A percentile compares a stretch with the other conserved stretches of the same genome.
Evolutionary conservation across 2,888 invertebrate genomes (phyloP).

Genomic region (Oxytorus armatus): DNA sequence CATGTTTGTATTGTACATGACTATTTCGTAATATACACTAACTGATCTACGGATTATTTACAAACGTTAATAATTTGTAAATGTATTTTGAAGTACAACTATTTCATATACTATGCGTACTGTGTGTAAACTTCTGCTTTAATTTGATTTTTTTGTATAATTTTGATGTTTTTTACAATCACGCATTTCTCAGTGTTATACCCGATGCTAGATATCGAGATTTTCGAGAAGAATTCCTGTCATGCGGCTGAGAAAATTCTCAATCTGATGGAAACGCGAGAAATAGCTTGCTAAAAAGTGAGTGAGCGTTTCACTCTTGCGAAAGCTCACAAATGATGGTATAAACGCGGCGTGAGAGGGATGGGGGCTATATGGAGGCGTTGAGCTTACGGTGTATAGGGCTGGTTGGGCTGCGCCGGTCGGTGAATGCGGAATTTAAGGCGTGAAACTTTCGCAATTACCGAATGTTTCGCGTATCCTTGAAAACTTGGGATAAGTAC

Average conservation of each 20-base stretch:
- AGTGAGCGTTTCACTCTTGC: background rate
- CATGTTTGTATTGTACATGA: no score
- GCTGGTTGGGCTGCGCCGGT: constrained; percentile 36
- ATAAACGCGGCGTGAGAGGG: constrained; percentile 7
- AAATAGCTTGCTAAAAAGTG: constrained; percentile 1
- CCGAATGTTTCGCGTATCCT: constrained; percentile 81
- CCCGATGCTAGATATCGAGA: background rate
- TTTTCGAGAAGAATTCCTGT: constrained; percentile 19
- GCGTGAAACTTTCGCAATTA: constrained; percentile 83
- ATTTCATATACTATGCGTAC: no score
- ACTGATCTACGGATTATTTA: no score
- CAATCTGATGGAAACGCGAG: constrained; percentile 4
- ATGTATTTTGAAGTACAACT: no score
- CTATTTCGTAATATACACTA: no score
- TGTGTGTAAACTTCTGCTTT: no score
- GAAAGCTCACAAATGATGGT: constrained; percentile 28
- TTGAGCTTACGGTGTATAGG: constrained; percentile 13
- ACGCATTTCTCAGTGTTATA: constrained; percentile 2
- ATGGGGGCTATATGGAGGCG: background rate
- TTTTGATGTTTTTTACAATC: no score
- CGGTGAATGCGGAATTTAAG: constrained; percentile 78
- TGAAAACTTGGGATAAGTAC: constrained; percentile 77
- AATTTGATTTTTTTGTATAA: no score
- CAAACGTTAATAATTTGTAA: no score
- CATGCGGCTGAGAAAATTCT: constrained; percentile 23